phyloP scores from a whole-genome alignment of 2,113 vertebrate genomes.

The Colius striatus region DNA sequence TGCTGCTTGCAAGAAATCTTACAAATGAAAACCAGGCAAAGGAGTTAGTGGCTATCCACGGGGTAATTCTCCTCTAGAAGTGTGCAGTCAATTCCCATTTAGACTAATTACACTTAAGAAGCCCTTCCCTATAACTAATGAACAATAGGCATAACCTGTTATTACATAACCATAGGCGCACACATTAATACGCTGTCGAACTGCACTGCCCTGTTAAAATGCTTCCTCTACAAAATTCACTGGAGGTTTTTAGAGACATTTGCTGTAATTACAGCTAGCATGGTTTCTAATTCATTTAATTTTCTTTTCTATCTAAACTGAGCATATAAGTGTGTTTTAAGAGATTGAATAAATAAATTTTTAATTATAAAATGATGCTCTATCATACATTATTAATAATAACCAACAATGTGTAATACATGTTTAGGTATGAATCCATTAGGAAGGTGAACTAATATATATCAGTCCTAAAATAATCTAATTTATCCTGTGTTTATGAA shows the following conservation, averaged over 20 bases:
- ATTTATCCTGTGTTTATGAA: slow-evolving; percentile 70
- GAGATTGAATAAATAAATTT: slow-evolving; percentile 81
- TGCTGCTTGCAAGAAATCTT: slow-evolving; percentile 18
- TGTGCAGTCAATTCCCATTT: slow-evolving; percentile 57
- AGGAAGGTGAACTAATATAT: slow-evolving; percentile 70
- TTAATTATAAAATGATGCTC: slow-evolving; percentile 81
- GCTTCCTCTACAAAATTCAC: slow-evolving; percentile 70
- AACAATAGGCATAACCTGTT: slow-evolving; percentile 62
- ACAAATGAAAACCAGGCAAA: slow-evolving; percentile 36
- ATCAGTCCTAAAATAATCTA: slow-evolving; percentile 65
- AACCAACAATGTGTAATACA: slow-evolving; percentile 76
- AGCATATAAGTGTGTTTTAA: slow-evolving; percentile 75
- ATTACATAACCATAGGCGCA: slow-evolving; percentile 53
- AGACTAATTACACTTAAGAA: slow-evolving; percentile 63
- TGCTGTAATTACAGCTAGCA: slow-evolving; percentile 77
- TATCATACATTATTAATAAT: slow-evolving; percentile 81
- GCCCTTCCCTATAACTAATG: slow-evolving; percentile 61
- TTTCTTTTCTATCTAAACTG: slow-evolving; percentile 76
- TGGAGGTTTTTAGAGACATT: slow-evolving; percentile 76
- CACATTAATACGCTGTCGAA: slow-evolving; percentile 42
- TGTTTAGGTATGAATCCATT: slow-evolving; percentile 79
- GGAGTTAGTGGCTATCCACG: neutral
- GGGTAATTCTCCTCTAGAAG: slow-evolving; percentile 56
- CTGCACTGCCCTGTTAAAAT: slow-evolving; percentile 57
- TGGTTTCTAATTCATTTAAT: slow-evolving; percentile 77